phyloP scores from a whole-genome alignment of 2,113 vertebrate species.

The Pheucticus melanocephalus region DNA sequence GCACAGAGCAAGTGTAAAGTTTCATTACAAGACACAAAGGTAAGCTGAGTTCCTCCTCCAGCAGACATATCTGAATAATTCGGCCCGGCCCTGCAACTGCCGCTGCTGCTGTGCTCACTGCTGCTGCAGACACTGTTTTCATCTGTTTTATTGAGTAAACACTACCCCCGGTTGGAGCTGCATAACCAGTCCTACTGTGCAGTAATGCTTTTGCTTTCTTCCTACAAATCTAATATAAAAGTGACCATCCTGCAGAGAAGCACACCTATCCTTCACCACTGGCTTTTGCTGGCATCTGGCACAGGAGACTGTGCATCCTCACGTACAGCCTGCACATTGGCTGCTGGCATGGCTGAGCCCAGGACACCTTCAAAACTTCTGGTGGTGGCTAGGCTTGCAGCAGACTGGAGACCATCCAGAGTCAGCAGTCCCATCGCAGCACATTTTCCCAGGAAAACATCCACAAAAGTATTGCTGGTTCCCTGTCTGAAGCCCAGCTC shows the following conservation, averaged over 20 bases:
- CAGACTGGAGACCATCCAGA: neutral
- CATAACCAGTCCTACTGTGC: neutral
- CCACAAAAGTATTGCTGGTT: neutral
- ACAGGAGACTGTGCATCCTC: neutral
- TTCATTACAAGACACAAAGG: constrained; percentile 5
- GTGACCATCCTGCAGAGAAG: neutral
- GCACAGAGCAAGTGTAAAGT: constrained; percentile 1
- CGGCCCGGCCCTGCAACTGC: neutral
- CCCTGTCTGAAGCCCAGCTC: neutral
- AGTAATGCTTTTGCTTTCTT: neutral
- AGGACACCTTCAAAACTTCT: neutral
- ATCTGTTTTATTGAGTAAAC: neutral
- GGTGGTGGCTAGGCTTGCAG: neutral
- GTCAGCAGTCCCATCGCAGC: neutral
- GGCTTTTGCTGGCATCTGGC: accelerated
- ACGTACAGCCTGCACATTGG: accelerated
- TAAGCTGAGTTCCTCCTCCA: neutral
- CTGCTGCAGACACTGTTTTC: neutral
- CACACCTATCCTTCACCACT: neutral
- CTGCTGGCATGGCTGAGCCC: neutral
- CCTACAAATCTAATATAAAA: neutral
- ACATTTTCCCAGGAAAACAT: neutral
- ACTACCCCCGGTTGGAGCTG: neutral
- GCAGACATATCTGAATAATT: constrained; percentile 17
- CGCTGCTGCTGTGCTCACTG: neutral